A percentile compares a stretch with the other conserved stretches of the same genome.
phyloP scores from a whole-genome alignment of 2,113 vertebrate genomes.

The Carlito syrichta region DNA sequence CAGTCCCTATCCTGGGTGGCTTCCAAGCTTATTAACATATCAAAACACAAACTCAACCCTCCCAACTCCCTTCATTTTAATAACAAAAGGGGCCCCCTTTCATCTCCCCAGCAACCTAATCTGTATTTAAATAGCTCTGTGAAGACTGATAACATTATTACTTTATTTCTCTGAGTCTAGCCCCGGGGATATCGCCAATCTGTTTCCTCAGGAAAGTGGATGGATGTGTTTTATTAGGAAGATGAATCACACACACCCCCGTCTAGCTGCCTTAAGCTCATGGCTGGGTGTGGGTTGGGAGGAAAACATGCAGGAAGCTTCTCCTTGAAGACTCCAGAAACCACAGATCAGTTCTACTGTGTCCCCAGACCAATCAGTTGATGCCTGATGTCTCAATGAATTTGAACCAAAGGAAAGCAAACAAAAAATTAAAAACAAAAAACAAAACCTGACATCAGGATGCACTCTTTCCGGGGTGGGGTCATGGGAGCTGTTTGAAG shows the following conservation, averaged over 20 bases:
- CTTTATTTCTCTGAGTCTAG: conserved; percentile 47
- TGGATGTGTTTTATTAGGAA: conserved; percentile 52
- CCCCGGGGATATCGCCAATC: conserved; percentile 46
- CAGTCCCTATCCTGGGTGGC: conserved; percentile 34
- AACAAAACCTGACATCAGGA: background rate
- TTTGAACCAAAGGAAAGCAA: background rate
- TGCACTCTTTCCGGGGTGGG: background rate
- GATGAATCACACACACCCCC: background rate
- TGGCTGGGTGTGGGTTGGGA: background rate
- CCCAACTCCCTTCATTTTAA: conserved; percentile 58
- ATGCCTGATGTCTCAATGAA: background rate
- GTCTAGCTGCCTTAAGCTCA: background rate
- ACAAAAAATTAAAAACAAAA: background rate
- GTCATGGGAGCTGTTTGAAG: too few species aligned
- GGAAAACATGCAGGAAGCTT: background rate
- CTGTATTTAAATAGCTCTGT: conserved; percentile 72
- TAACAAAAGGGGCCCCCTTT: conserved; percentile 68
- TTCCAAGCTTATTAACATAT: conserved; percentile 70
- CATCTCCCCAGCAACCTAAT: conserved; percentile 57
- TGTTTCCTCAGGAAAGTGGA: conserved; percentile 34
- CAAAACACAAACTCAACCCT: conserved; percentile 67
- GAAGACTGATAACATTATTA: conserved; percentile 70
- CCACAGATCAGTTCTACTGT: background rate
- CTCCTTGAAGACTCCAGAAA: background rate
- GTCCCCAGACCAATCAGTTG: background rate